Percentiles rank a stretch among this genome's conserved stretches.
Evolutionary conservation across 1,140 invertebrate species (phyloP).

Genomic region (fruit fly (Drosophila melanogaster)): Release_6_plus_ISO1_MT NT_033777.3:25168501-25169000

Average conservation of each 20-base stretch:
- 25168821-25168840: conserved; percentile 47
- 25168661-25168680: conserved; percentile 82
- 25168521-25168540: background rate
- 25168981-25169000: conserved; percentile 41
- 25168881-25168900: conserved; percentile 75
- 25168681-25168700: conserved; percentile 82
- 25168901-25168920: conserved; percentile 49
- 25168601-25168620: conserved; percentile 83
- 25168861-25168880: conserved; percentile 65
- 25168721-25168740: conserved; percentile 37
- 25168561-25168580: conserved; percentile 82
- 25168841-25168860: conserved; percentile 57
- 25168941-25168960: conserved; percentile 11
- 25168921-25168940: conserved; percentile 37
- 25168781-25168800: conserved; percentile 55
- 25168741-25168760: conserved; percentile 16
- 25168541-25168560: conserved; percentile 64
- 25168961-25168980: conserved; percentile 5
- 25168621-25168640: conserved; percentile 82
- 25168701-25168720: conserved; percentile 77
- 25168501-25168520: too few species aligned
- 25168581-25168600: conserved; percentile 83
- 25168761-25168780: conserved; percentile 64
- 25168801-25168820: background rate
- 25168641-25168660: conserved; percentile 73